Evolutionary conservation across 2,888 invertebrate genomes (phyloP), one percentile per base, ranked within the genome.

Genomic region (Acanthosepion pharaonis): DNA sequence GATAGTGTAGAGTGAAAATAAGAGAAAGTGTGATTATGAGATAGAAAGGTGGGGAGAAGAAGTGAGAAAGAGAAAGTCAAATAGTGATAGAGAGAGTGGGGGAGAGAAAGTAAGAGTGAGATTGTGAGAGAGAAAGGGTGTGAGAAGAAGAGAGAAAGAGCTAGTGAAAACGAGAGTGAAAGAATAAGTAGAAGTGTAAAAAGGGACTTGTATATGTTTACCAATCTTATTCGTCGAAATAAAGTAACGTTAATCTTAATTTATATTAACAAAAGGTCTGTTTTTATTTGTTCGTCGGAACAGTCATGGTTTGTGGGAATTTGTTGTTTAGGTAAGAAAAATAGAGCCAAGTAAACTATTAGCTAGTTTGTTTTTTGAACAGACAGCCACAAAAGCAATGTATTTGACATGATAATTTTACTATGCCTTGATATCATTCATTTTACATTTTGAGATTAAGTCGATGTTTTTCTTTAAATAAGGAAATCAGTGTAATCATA

Each of bases 341-440:
- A 78, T 59, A 59, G 3, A 20, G 23, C 23, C 55, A 23, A 78
- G 28, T n/a, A 78, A 78, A 78, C 15, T n/a, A 3, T 78, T 15
- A 11, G 78, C 18, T 78, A 15, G n/a, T 78, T 78, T 78, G 78
- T 4, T 18, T 78, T 33, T n/a, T 11, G 9, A 33, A 20, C n/a
- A n/a, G 78, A 78, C 5, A n/a, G 78, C 78, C 33, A 78, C n/a
- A 78, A n/a, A 78, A n/a, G n/a, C 1, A 33, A n/a, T 33, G 23
- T 78, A n/a, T 78, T 78, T 78, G n/a, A 78, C 78, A 15, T n/a
- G 78, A n/a, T 78, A 78, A 78, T 78, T 78, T 78, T n/a, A n/a
- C 23, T n/a, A n/a, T 78, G 78, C n/a, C n/a, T 11, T 78, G 78
- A 33, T 5, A 78, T 15, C 78, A 18, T n/a, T 0, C 23, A 23